Evolutionary conservation across 2,888 invertebrate genomes (phyloP).

Genomic region (Melanostoma mellinum): DNA sequence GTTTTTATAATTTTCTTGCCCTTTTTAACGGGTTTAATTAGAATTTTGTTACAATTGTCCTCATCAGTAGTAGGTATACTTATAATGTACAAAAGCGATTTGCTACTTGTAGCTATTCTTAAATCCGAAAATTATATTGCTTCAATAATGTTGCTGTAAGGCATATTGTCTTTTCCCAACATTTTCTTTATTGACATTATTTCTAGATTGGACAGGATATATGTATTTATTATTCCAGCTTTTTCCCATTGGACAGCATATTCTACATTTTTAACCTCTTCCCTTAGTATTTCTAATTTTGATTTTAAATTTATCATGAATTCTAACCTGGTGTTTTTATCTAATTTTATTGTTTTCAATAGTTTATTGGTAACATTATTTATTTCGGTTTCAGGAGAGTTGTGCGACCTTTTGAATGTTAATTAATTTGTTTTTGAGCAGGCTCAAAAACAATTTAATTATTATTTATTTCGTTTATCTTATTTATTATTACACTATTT

Average conservation of each 20-base stretch:
- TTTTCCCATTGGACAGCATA: slow-evolving; percentile 65
- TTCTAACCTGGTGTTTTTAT: slow-evolving; percentile 23
- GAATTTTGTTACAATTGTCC: slow-evolving; percentile 51
- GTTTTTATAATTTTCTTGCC: slow-evolving; percentile 56
- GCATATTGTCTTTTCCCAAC: slow-evolving; percentile 57
- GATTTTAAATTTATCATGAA: slow-evolving; percentile 38
- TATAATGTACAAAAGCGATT: slow-evolving; percentile 60
- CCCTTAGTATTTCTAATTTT: slow-evolving; percentile 59
- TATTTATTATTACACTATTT: slow-evolving; percentile 29
- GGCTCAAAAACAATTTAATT: no score
- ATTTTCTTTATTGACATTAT: slow-evolving; percentile 53
- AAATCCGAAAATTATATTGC: slow-evolving; percentile 54
- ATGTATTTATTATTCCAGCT: slow-evolving; percentile 61
- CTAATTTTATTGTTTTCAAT: slow-evolving; percentile 17
- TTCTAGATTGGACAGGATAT: slow-evolving; percentile 67
- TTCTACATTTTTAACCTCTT: slow-evolving; percentile 55
- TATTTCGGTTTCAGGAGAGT: no score
- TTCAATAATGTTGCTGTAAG: slow-evolving; percentile 56
- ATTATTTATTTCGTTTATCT: slow-evolving; percentile 37
- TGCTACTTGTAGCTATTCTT: slow-evolving; percentile 55
- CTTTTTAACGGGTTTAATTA: slow-evolving; percentile 59
- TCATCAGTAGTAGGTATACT: slow-evolving; percentile 42
- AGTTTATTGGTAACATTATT: slow-evolving; percentile 31
- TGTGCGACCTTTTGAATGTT: no score
- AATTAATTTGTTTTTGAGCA: no score